These are phyloP conservation scores for Neotoma lepida DNA, from an alignment of 2,113 vertebrate species.

Conservation along the genomic window DNA sequence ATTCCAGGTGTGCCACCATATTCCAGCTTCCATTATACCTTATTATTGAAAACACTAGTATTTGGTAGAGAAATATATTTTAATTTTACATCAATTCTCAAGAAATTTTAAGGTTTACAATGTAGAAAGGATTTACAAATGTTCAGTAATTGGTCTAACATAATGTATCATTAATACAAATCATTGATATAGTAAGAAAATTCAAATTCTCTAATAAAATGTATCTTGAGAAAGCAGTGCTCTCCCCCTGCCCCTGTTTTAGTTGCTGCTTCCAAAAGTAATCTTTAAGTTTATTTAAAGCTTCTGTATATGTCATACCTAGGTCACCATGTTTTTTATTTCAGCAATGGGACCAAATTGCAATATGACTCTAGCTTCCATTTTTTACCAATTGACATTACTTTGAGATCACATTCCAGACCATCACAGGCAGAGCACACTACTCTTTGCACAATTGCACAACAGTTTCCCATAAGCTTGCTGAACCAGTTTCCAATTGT, in stretches of 20 bases:
- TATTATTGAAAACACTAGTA: slow-evolving; percentile 30
- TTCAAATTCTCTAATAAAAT: slow-evolving; percentile 29
- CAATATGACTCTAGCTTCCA: background rate
- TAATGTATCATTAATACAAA: background rate
- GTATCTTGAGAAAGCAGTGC: background rate
- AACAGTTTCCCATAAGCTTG: background rate
- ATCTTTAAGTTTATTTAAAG: background rate
- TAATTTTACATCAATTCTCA: slow-evolving; percentile 57
- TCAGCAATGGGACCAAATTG: background rate
- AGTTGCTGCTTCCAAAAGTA: background rate
- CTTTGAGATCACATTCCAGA: background rate
- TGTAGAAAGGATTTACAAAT: slow-evolving; percentile 13
- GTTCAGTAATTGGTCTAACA: background rate
- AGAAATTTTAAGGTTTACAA: background rate
- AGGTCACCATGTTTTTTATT: background rate
- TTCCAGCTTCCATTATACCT: background rate
- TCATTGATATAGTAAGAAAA: slow-evolving; percentile 26
- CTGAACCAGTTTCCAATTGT: background rate
- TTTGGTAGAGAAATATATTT: slow-evolving; percentile 27
- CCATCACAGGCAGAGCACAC: background rate
- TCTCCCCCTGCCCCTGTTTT: background rate
- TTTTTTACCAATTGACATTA: background rate
- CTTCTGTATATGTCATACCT: background rate
- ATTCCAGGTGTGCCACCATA: background rate
- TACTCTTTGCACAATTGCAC: background rate